Evolutionary conservation across 2,113 vertebrate species (phyloP).

Genomic region (Emydura subglobosa): DNA sequence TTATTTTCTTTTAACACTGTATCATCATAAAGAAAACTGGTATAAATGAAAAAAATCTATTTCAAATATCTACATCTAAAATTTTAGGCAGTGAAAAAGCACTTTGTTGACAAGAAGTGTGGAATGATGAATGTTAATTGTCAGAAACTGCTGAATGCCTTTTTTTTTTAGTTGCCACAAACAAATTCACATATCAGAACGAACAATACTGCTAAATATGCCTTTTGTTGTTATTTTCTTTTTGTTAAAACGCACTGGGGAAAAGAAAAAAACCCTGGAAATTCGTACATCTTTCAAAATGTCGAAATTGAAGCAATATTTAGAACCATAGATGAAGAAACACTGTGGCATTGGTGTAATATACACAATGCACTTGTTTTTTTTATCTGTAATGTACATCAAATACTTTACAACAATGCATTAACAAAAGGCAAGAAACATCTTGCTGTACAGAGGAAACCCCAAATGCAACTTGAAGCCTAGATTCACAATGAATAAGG

Average conservation of each 20-base stretch:
- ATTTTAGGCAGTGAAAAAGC: slow-evolving; percentile 99
- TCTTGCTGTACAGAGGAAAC: slow-evolving; percentile 89
- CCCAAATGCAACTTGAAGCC: slow-evolving; percentile 89
- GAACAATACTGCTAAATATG: slow-evolving; percentile 91
- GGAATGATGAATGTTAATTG: slow-evolving; percentile 87
- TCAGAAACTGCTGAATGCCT: slow-evolving; percentile 86
- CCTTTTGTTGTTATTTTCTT: slow-evolving; percentile 71
- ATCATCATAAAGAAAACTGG: slow-evolving; percentile 90
- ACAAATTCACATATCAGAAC: slow-evolving; percentile 91
- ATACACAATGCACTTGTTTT: slow-evolving; percentile 91
- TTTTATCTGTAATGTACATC: slow-evolving; percentile 94
- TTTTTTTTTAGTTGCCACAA: slow-evolving; percentile 89
- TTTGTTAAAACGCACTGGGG: slow-evolving; percentile 83
- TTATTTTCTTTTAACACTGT: slow-evolving; percentile 91
- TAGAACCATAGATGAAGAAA: slow-evolving; percentile 89
- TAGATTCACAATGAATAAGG: slow-evolving; percentile 88
- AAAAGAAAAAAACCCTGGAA: slow-evolving; percentile 83
- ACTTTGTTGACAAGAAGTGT: slow-evolving; percentile 90
- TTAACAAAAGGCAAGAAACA: slow-evolving; percentile 94
- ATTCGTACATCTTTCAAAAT: slow-evolving; percentile 86
- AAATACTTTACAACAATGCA: slow-evolving; percentile 99
- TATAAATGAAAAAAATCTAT: slow-evolving; percentile 90
- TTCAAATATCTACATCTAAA: slow-evolving; percentile 95
- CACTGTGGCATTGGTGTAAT: slow-evolving; percentile 92
- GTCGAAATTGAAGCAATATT: slow-evolving; percentile 87